Evolutionary conservation across 2,113 vertebrate species (phyloP), one percentile per base, ranked within the genome.

Genomic region (Ginglymostoma cirratum): DNA sequence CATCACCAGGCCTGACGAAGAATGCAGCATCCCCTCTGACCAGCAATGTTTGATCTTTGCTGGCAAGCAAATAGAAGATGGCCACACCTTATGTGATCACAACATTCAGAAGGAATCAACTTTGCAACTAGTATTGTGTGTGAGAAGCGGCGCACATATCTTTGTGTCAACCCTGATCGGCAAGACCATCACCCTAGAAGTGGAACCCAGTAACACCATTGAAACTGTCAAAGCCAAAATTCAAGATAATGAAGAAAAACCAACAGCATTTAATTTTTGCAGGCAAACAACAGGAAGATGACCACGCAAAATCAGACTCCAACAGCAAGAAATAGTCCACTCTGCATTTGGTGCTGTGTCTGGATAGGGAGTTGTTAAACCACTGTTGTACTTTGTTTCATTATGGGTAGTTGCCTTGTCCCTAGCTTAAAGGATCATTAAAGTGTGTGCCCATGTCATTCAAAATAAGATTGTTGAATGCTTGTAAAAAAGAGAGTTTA

Each of bases 191-290:
- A 98, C 98, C 0, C 95, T 98, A 0, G 98, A 98, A 0, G 98
- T 98, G 0, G 98, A 98, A 95, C 98, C 98, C 10, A 98, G 98
- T 17, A 98, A 98, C 95, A 98, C 98, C 96, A 98, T 98, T 23
- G 98, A 98, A 45, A 98, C 98, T 0, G 98, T 98, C 0, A 98
- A 98, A 69, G 98, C 98, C 80, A 98, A 98, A 96, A 98, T 98
- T 96, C 98, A 98, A 0, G 98, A 98, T 86, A 98, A 98, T 95
- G 98, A 98, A 2, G 98, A 98, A 42, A 98, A 97, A 3, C 97
- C 98, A 98, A 94, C 98, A 98, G 96, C 96, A 97, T 96, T 86
- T 97, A 96, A 97, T 97, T 96, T 97, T 97, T 85, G 97, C 97
- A 0, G 97, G 97, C 93, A 97, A 97, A 66, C 97, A 97, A 96